Evolutionary conservation across 2,888 invertebrate species (phyloP).

Genomic region (Orchestes rusci): DNA sequence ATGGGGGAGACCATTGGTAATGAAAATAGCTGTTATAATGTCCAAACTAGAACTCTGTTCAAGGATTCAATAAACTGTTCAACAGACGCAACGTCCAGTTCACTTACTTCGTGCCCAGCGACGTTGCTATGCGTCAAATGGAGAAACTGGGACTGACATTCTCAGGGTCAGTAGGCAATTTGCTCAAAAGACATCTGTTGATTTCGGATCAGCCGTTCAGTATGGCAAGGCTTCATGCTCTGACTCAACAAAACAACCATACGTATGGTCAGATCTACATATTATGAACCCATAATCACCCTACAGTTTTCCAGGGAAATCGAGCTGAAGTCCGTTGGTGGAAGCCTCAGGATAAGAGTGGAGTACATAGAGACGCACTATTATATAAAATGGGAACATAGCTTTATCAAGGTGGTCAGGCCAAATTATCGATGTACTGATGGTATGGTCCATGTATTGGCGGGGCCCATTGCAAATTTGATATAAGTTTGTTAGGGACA

Average conservation of each 20-base stretch:
- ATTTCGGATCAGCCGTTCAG: constrained; percentile 65
- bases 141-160: no score
- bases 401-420: constrained; percentile 71
- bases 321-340: constrained; percentile 26
- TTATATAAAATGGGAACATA: constrained; percentile 44
- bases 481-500: no score
- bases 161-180: constrained; percentile 45
- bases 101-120: constrained; percentile 85
- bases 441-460: constrained; percentile 89
- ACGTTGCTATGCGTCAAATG: constrained; percentile 70
- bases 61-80: constrained; percentile 62
- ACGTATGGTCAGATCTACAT: no score
- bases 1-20: constrained; percentile 60
- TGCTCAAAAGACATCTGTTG: constrained; percentile 81
- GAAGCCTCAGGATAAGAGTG: constrained; percentile 29
- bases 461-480: constrained; percentile 47
- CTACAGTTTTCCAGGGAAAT: constrained; percentile 14
- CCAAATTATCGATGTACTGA: constrained; percentile 91
- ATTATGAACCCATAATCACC: no score
- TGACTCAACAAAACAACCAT: no score
- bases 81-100: constrained; percentile 57
- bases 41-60: neutral
- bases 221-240: constrained; percentile 55
- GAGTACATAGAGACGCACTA: constrained; percentile 28
- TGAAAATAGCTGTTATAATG: neutral